Evolutionary conservation across 2,888 invertebrate species (phyloP).

Genomic region (Drosophila limbata): DNA sequence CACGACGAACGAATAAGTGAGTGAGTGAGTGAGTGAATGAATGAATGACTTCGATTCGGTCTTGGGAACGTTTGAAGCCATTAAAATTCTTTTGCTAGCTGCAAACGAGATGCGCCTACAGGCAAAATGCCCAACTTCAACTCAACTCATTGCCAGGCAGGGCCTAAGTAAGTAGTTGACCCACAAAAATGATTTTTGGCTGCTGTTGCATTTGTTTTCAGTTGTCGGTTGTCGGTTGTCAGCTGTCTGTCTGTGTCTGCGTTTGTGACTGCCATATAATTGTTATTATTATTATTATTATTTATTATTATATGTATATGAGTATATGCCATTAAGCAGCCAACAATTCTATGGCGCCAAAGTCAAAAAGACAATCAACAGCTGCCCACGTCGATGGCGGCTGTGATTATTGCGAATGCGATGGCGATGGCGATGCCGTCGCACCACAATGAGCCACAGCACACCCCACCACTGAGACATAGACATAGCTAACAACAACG

Average conservation of each 20-base stretch:
- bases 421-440: conserved; percentile 19
- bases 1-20: conserved; percentile 71
- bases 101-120: conserved; percentile 71
- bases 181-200: conserved; percentile 62
- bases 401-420: conserved; percentile 54
- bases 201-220: conserved; percentile 36
- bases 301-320: conserved; percentile 29
- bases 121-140: conserved; percentile 33
- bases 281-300: conserved; percentile 36
- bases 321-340: conserved; percentile 66
- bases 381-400: conserved; percentile 75
- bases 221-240: conserved; percentile 24
- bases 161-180: conserved; percentile 66
- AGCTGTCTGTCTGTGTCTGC: conserved; percentile 16
- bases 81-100: conserved; percentile 70
- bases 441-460: conserved; percentile 41
- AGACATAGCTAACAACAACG: not conserved
- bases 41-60: conserved; percentile 51
- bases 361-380: conserved; percentile 81
- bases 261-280: conserved; percentile 40
- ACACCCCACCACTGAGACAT: conserved; percentile 8
- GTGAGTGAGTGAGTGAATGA: conserved; percentile 51
- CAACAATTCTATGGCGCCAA: conserved; percentile 73
- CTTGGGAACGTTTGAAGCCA: conserved; percentile 72
- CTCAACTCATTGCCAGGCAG: conserved; percentile 26